phyloP scores from a whole-genome alignment of 1,140 invertebrate species.

The Cotesia chilonis region DNA sequence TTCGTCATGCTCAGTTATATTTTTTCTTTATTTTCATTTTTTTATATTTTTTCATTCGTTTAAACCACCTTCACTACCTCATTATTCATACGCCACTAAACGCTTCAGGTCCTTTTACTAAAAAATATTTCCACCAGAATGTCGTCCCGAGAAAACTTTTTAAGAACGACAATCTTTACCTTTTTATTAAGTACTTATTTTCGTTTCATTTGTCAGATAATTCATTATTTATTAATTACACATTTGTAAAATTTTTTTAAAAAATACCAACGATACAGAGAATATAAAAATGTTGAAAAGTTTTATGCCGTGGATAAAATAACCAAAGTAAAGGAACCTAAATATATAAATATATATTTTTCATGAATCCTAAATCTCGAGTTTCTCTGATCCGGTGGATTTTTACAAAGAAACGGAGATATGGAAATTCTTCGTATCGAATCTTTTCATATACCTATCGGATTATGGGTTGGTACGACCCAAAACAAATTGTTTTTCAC shows the following conservation, averaged over 20 bases:
- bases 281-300: too few species aligned
- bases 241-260: too few species aligned
- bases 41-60: background rate
- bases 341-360: constrained; percentile 5
- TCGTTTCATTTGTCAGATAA: too few species aligned
- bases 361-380: constrained; percentile 12
- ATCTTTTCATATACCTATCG: constrained; percentile 9
- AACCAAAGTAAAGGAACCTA: background rate
- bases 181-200: too few species aligned
- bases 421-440: constrained; percentile 8
- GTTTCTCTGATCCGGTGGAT: constrained; percentile 9
- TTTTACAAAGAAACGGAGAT: constrained; percentile 3
- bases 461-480: constrained; percentile 1
- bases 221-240: too few species aligned
- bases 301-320: background rate
- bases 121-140: background rate
- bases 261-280: too few species aligned
- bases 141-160: too few species aligned
- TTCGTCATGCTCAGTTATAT: background rate
- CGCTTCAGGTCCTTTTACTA: background rate
- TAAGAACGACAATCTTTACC: background rate
- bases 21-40: background rate
- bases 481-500: constrained; percentile 3
- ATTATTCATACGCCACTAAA: constrained; percentile 39
- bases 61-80: constrained; percentile 4